Conservation (phyloP, 35 echinoderm and acorn worm genomes). For the Holothuria glaberrima region DNA sequence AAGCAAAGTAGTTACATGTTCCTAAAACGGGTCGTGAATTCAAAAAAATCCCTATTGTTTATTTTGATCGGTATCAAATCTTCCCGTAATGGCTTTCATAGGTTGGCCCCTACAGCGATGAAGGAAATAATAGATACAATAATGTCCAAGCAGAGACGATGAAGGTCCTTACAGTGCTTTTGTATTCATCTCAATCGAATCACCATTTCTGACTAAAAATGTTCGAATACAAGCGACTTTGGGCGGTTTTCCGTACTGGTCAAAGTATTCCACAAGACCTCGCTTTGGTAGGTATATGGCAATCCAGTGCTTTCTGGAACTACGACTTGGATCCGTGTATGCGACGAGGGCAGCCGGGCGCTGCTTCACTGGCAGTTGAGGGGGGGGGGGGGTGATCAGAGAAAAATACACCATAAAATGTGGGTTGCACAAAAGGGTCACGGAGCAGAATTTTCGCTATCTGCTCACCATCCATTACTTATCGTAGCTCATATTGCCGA, state of each 20-base stretch:
- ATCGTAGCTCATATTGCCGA: background rate
- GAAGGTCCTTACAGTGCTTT: background rate
- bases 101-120: background rate
- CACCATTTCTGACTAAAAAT: no score
- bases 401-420: background rate
- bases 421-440: background rate
- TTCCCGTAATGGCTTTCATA: background rate
- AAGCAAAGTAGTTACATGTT: no score
- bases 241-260: no score
- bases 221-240: no score
- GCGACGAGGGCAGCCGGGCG: background rate
- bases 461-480: background rate
- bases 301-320: background rate
- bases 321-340: background rate
- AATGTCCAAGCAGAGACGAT: background rate
- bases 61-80: background rate
- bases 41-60: background rate
- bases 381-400: background rate
- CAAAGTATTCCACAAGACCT: no score
- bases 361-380: background rate
- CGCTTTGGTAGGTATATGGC: no score
- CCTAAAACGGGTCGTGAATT: no score
- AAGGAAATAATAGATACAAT: conserved; percentile 5
- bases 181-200: no score
- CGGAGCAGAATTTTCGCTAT: background rate